Conservation (phyloP, 1,140 invertebrate species). For the Bacillus rossius region DNA sequence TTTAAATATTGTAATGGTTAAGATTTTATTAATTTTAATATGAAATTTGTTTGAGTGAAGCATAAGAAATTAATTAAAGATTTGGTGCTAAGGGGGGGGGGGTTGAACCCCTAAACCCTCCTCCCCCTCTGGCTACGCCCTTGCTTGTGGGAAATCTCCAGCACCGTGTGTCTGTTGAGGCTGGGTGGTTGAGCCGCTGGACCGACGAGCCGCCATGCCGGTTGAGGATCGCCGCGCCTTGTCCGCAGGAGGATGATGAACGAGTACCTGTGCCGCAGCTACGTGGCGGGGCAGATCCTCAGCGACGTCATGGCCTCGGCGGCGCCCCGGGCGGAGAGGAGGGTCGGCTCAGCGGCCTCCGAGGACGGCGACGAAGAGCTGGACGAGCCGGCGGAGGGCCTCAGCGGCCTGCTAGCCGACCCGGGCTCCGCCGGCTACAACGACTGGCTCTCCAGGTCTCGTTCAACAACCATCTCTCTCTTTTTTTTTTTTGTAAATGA, state of each 20-base stretch:
- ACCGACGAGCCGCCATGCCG: no score
- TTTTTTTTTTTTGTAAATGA: not conserved
- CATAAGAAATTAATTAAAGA: not conserved
- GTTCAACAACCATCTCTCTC: not conserved
- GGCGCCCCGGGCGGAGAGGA: not conserved
- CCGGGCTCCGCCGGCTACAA: slow-evolving; percentile 60
- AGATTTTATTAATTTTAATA: not conserved
- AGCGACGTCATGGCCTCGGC: slow-evolving; percentile 53
- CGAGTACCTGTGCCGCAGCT: slow-evolving; percentile 63
- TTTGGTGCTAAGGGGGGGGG: no score
- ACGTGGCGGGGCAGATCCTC: slow-evolving; percentile 61
- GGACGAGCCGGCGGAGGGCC: slow-evolving; percentile 33
- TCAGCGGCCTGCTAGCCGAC: slow-evolving; percentile 53
- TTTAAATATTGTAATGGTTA: no score
- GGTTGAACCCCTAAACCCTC: no score
- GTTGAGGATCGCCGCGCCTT: not conserved
- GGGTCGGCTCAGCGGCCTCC: slow-evolving; percentile 33
- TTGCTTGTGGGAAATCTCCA: not conserved
- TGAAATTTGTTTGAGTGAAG: not conserved
- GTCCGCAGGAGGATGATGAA: slow-evolving; percentile 58
- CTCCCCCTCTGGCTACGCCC: no score
- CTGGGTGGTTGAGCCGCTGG: no score
- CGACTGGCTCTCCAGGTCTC: slow-evolving; percentile 59
- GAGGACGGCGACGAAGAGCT: not conserved
- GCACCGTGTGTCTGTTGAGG: no score